Evolutionary conservation across 2,888 invertebrate species (phyloP).

Genomic region (Invenusta paracnida): DNA sequence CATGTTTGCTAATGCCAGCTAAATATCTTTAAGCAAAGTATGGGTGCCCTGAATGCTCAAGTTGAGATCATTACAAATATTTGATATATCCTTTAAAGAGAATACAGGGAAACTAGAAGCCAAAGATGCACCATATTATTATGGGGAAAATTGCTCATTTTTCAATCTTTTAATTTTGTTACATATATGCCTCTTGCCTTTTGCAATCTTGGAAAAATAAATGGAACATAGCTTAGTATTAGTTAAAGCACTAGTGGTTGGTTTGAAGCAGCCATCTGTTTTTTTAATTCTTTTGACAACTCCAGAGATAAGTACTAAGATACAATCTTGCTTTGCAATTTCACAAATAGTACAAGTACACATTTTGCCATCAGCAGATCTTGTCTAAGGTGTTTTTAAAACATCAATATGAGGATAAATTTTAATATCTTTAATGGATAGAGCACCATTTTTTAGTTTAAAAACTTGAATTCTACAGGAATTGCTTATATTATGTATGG

Average conservation of each 20-base stretch:
- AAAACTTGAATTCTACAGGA: too few relatives aligned
- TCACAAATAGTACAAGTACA: too few relatives aligned
- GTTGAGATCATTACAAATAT: not conserved
- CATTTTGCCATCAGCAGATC: too few relatives aligned
- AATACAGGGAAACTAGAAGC: not conserved
- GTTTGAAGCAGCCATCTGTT: not conserved
- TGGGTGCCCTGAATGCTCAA: not conserved
- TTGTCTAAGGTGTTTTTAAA: too few relatives aligned
- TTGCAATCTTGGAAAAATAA: not conserved
- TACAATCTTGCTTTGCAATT: not conserved
- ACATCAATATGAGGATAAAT: too few relatives aligned
- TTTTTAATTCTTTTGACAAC: not conserved
- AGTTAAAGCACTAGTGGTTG: not conserved
- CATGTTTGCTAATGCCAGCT: not conserved
- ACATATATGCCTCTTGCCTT: not conserved
- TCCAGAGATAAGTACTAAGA: not conserved
- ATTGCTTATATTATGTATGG: too few relatives aligned
- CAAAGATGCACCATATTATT: not conserved
- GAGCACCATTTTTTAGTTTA: too few relatives aligned
- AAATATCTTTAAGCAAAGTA: not conserved
- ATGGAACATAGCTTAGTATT: not conserved
- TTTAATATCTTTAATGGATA: too few relatives aligned
- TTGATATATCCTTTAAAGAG: not conserved
- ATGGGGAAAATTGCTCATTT: not conserved
- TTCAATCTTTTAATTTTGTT: not conserved